A percentile compares a stretch with the other conserved stretches of the same genome.
Evolutionary conservation across 2,113 vertebrate species (phyloP).

Genomic region (Vulpes lagopus): DNA sequence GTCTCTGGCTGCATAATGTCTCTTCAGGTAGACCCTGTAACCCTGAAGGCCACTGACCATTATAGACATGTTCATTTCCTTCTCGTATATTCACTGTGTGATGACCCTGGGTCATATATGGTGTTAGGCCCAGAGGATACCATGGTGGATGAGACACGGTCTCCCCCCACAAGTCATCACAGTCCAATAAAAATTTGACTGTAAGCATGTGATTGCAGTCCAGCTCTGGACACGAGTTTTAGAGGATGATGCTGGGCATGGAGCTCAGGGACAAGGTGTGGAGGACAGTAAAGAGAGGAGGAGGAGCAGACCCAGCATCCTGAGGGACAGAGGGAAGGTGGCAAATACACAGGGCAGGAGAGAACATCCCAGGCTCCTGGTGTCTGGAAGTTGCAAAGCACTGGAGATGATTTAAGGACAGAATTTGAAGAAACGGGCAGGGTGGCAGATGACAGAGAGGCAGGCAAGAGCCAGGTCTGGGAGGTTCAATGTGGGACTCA

Average conservation of each 20-base stretch:
- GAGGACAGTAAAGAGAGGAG: background rate
- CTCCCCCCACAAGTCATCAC: fast-evolving
- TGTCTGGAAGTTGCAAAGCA: background rate
- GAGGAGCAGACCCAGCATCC: background rate
- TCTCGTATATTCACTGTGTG: background rate
- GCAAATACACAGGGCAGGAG: background rate
- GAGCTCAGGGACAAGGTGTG: background rate
- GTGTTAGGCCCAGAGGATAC: background rate
- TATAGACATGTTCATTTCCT: background rate
- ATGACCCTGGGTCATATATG: background rate
- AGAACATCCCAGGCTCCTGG: background rate
- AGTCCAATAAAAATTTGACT: background rate
- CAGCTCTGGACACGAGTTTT: background rate
- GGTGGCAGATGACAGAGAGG: background rate
- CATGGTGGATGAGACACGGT: background rate
- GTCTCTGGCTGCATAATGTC: background rate
- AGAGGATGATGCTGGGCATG: background rate
- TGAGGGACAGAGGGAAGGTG: background rate
- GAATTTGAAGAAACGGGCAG: background rate
- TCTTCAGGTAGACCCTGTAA: background rate
- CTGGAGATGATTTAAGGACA: background rate
- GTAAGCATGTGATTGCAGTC: background rate
- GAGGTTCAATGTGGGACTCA: no score
- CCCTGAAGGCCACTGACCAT: background rate
- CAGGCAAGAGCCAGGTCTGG: background rate